Percentiles rank a stretch among this genome's conserved stretches.
These are phyloP conservation scores for Lates calcarifer DNA, from an alignment of 2,113 vertebrate genomes.

Conservation along the genomic window DNA sequence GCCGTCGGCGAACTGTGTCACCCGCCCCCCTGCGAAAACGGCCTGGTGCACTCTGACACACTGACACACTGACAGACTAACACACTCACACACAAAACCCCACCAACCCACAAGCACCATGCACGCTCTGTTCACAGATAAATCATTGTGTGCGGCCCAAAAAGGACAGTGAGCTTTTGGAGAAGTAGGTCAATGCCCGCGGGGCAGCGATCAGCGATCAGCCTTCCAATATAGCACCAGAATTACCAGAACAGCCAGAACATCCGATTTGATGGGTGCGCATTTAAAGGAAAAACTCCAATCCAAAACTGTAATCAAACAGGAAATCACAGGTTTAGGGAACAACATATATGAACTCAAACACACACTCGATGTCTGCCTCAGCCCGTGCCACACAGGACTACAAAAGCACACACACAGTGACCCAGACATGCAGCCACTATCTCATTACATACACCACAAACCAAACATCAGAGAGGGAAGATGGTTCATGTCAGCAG, in stretches of 20 bases:
- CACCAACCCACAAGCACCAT: slow-evolving; percentile 1
- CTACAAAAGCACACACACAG: neutral
- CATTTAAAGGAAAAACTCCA: neutral
- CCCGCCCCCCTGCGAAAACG: neutral
- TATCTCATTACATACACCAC: slow-evolving; percentile 22
- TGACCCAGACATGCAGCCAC: slow-evolving; percentile 8
- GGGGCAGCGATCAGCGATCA: slow-evolving; percentile 21
- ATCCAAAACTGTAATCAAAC: neutral
- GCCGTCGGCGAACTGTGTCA: slow-evolving; percentile 37
- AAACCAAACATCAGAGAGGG: slow-evolving; percentile 7
- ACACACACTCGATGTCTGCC: neutral
- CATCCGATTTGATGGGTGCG: neutral
- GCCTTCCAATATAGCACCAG: slow-evolving; percentile 19
- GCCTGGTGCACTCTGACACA: slow-evolving; percentile 64
- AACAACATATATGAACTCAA: neutral
- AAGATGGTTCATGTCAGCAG: slow-evolving; percentile 44
- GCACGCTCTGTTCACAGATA: slow-evolving; percentile 34
- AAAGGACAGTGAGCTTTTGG: slow-evolving; percentile 28
- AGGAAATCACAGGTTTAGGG: neutral
- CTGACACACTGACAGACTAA: slow-evolving; percentile 68
- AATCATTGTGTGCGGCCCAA: slow-evolving; percentile 57
- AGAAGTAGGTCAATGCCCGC: slow-evolving; percentile 72
- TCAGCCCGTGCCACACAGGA: neutral
- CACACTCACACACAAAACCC: slow-evolving; percentile 28
- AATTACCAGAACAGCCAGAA: slow-evolving; percentile 31